Base-by-base conservation (phyloP, 2,113 vertebrate species). In the Oceanodroma tethys region DNA sequence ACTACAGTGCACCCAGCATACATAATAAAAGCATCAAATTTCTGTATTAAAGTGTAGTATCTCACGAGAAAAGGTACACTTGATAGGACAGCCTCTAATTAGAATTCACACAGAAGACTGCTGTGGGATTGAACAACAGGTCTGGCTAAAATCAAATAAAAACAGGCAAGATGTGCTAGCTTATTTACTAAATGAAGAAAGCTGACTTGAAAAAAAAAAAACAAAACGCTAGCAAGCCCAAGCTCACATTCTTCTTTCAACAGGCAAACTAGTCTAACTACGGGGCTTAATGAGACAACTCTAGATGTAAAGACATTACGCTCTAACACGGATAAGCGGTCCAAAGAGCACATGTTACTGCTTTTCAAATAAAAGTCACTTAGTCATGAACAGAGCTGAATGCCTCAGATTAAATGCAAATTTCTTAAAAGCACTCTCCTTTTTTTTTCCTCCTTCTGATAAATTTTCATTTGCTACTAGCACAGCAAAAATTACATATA, bases 341-440 rank as follows among this genome's bases (percentile, higher is more conserved):
- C 95, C 90, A 96, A 95, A 96, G 87, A 88, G 86, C 96, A 94
- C 30, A 14, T 74, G 62, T 38, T 59, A 43, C 55, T 93, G 81
- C 58, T 87, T 91, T 75, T 45, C 74, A 75, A 72, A 68, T 36
- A 47, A 11, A 67, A 72, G 30, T 38, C 67, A 48, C 26, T 86
- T 67, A 36, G 62, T 68, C 3, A 1, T 36, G 25, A 91, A 48
- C 29, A 70, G 34, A 88, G 16, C 27, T 7, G 22, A 93, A 85
- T 60, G 19, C 21, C 43, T 60, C 56, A 68, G 53, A 93, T 38
- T 48, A 75, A 90, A 82, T 42, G 30, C 34, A 68, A 87, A 75
- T 53, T 87, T 68, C 68, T 82, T 60, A 30, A 59, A 81, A 85
- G 43, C 2, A 8, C 19, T 63, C 42, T 17, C 71, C 9, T 40